Evolutionary conservation across 2,888 invertebrate species (phyloP).

Genomic region (Hoplodrina blanda): DNA sequence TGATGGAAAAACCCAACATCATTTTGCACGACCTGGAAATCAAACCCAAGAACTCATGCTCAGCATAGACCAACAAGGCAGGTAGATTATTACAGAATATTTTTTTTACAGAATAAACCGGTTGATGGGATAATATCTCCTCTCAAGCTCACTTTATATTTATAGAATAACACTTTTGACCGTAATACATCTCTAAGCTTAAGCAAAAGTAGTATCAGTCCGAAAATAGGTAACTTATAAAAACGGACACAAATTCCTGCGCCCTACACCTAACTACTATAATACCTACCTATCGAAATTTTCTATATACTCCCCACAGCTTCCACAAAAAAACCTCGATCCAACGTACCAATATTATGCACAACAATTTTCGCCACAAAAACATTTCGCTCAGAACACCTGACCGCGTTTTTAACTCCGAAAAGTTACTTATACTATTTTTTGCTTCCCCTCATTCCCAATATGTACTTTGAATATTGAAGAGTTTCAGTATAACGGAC

Average conservation of each 20-base stretch:
- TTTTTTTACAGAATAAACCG: no score
- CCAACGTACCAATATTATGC: constrained; percentile 44
- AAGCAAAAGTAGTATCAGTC: neutral
- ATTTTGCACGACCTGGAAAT: no score
- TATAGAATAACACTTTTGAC: neutral
- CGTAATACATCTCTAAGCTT: no score
- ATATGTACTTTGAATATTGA: constrained; percentile 66
- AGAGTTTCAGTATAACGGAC: constrained; percentile 56
- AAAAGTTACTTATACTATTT: constrained; percentile 54
- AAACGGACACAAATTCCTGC: neutral
- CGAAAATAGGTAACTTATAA: constrained; percentile 10
- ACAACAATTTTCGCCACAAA: constrained; percentile 48
- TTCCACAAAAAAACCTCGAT: constrained; percentile 23
- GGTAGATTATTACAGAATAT: no score
- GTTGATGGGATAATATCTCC: neutral
- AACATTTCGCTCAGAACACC: constrained; percentile 54
- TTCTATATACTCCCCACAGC: constrained; percentile 10
- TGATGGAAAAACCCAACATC: no score
- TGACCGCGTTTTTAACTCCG: constrained; percentile 57
- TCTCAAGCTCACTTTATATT: neutral
- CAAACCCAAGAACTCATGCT: no score
- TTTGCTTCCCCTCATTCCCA: constrained; percentile 51
- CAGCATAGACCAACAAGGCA: no score
- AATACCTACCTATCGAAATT: constrained; percentile 12
- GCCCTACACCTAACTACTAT: neutral